A percentile compares a stretch with the other conserved stretches of the same genome.
Conservation (phyloP, 1,140 invertebrate genomes). For the Hetaerina americana region DNA sequence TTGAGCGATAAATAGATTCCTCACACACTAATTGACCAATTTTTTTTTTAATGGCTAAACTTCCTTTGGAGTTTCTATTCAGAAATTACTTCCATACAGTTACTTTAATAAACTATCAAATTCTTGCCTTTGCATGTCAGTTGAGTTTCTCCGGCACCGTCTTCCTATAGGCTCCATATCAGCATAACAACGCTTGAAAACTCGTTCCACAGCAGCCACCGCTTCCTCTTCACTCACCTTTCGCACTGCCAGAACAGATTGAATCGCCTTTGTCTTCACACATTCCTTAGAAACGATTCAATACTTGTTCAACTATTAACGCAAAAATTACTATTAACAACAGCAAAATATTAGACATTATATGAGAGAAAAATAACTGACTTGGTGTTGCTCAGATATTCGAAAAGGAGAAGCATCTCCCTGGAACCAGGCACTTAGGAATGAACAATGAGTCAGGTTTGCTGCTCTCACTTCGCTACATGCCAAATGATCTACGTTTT, state of each 20-base stretch:
- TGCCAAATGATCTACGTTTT: conserved; percentile 82
- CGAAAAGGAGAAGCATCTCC: conserved; percentile 62
- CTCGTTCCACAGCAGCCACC: conserved; percentile 61
- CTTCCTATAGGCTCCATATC: conserved; percentile 89
- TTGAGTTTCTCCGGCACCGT: conserved; percentile 58
- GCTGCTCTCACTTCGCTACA: conserved; percentile 90
- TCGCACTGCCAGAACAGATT: conserved; percentile 68
- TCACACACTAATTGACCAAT: no score
- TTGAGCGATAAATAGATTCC: no score
- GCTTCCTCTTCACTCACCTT: conserved; percentile 61
- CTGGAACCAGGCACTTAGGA: conserved; percentile 59
- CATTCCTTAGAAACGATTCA: no score
- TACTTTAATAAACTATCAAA: conserved; percentile 44
- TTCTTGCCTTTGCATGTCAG: conserved; percentile 63
- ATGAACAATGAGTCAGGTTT: conserved; percentile 84
- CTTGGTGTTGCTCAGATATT: conserved; percentile 57
- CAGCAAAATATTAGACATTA: no score
- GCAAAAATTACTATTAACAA: background rate
- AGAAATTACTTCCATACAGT: no score
- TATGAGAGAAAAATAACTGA: conserved; percentile 25
- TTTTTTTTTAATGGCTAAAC: no score
- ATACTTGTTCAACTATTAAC: no score
- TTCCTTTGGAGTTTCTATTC: no score
- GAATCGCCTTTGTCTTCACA: conserved; percentile 75
- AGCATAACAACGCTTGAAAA: conserved; percentile 84